These are phyloP conservation scores for Cephalotes varians DNA, from an alignment of 2,888 invertebrate species.

Conservation along the genomic window DNA sequence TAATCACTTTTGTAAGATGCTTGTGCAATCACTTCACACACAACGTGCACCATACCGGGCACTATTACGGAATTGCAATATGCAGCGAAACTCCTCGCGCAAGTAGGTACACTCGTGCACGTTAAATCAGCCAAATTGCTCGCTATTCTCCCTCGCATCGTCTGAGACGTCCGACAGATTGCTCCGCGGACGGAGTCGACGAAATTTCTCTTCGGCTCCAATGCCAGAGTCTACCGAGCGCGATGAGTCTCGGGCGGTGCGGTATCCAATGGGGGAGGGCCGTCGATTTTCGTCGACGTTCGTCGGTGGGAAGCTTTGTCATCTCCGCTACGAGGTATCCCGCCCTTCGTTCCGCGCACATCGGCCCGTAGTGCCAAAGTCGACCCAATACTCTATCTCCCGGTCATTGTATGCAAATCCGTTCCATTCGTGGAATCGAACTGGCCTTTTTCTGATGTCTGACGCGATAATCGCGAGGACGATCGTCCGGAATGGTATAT, in stretches of 20 bases:
- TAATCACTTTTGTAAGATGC: slow-evolving; percentile 31
- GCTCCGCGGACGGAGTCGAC: slow-evolving; percentile 52
- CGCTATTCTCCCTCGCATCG: slow-evolving; percentile 40
- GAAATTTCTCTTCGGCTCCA: slow-evolving; percentile 51
- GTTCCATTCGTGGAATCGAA: slow-evolving; percentile 82
- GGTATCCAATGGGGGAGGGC: slow-evolving; percentile 55
- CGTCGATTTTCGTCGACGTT: slow-evolving; percentile 66
- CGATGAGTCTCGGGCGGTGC: slow-evolving; percentile 40
- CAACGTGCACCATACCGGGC: background rate
- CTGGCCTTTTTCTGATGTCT: slow-evolving; percentile 83
- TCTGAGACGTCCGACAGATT: slow-evolving; percentile 64
- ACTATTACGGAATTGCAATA: slow-evolving; percentile 7
- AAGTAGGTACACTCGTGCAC: slow-evolving; percentile 7
- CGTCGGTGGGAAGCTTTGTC: slow-evolving; percentile 76
- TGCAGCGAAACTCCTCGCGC: slow-evolving; percentile 11
- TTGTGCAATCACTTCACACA: slow-evolving; percentile 20
- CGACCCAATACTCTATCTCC: slow-evolving; percentile 74
- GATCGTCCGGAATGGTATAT: slow-evolving; percentile 67
- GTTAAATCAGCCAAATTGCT: slow-evolving; percentile 55
- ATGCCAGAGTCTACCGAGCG: slow-evolving; percentile 27
- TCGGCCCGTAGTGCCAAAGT: slow-evolving; percentile 61
- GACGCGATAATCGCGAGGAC: slow-evolving; percentile 81
- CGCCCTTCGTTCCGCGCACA: slow-evolving; percentile 34
- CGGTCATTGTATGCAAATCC: slow-evolving; percentile 85
- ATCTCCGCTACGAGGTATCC: slow-evolving; percentile 67